phyloP scores from a whole-genome alignment of 2,113 vertebrate genomes.

The Podilymbus podiceps region DNA sequence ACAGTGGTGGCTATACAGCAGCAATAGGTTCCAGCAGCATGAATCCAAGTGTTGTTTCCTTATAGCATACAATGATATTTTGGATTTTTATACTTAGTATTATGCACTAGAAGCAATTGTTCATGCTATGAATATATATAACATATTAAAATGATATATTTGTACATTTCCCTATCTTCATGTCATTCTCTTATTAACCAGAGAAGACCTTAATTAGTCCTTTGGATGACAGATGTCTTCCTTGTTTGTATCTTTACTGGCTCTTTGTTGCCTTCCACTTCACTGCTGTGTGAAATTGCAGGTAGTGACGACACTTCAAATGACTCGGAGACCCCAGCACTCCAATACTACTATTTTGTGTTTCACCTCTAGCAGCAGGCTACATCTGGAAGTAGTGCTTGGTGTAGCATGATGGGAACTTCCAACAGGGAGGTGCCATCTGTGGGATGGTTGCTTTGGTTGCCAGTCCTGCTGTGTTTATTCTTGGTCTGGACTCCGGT shows the following conservation, averaged over 20 bases:
- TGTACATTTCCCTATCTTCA: not conserved
- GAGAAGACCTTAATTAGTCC: not conserved
- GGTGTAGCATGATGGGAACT: not conserved
- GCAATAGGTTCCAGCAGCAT: not conserved
- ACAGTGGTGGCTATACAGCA: not conserved
- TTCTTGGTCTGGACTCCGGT: not conserved
- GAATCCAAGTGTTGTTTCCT: not conserved
- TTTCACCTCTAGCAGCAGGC: not conserved
- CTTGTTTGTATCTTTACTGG: not conserved
- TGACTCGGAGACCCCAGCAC: not conserved
- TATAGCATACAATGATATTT: not conserved
- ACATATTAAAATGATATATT: not conserved
- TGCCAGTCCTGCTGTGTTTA: not conserved
- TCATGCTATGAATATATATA: not conserved
- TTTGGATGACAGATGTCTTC: not conserved
- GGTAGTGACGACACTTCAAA: not conserved
- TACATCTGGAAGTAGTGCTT: not conserved
- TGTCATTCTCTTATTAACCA: not conserved
- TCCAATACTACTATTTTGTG: not conserved
- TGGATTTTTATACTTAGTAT: not conserved
- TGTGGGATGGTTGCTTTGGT: not conserved
- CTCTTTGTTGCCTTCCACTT: not conserved
- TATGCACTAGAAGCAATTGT: not conserved
- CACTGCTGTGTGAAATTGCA: not conserved
- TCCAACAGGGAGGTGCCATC: not conserved